These are phyloP conservation scores for Drosophila demipolita DNA, from an alignment of 2,888 invertebrate species.

Conservation along the genomic window DNA sequence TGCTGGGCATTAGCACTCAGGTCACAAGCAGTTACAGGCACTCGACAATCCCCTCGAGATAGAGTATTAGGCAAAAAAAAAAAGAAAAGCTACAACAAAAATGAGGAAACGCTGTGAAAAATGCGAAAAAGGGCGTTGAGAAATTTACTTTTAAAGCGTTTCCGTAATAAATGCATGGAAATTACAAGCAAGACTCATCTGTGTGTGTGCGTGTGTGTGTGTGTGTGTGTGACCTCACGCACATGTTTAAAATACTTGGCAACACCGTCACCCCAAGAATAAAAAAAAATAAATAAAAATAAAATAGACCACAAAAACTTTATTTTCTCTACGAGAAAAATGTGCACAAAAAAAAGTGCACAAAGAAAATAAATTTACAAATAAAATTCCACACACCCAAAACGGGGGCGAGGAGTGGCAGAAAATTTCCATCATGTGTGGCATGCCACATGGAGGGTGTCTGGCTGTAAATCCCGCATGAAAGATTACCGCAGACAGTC, in stretches of 20 bases:
- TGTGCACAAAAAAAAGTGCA: slow-evolving; percentile 50
- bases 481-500: slow-evolving; percentile 79
- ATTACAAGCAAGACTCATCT: slow-evolving; percentile 27
- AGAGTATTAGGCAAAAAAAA: slow-evolving; percentile 28
- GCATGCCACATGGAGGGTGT: slow-evolving; percentile 64
- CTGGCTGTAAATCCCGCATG: slow-evolving; percentile 82
- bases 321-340: slow-evolving; percentile 47
- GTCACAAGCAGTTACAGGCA: slow-evolving; percentile 61
- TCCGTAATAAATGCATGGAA: slow-evolving; percentile 70
- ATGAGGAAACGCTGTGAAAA: slow-evolving; percentile 13
- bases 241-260: slow-evolving; percentile 71
- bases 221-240: slow-evolving; percentile 69
- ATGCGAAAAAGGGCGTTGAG: slow-evolving; percentile 59
- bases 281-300: slow-evolving; percentile 17
- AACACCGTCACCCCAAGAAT: slow-evolving; percentile 27
- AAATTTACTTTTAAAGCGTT: slow-evolving; percentile 80
- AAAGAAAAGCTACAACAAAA: background rate
- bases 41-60: slow-evolving; percentile 61
- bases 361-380: slow-evolving; percentile 75
- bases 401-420: background rate
- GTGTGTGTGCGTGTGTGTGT: slow-evolving; percentile 38
- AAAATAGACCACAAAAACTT: slow-evolving; percentile 58
- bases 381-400: slow-evolving; percentile 61
- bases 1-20: slow-evolving; percentile 74
- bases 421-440: slow-evolving; percentile 48